Conservation (phyloP, 2,888 invertebrate genomes). For the Eudemis profundana region DNA sequence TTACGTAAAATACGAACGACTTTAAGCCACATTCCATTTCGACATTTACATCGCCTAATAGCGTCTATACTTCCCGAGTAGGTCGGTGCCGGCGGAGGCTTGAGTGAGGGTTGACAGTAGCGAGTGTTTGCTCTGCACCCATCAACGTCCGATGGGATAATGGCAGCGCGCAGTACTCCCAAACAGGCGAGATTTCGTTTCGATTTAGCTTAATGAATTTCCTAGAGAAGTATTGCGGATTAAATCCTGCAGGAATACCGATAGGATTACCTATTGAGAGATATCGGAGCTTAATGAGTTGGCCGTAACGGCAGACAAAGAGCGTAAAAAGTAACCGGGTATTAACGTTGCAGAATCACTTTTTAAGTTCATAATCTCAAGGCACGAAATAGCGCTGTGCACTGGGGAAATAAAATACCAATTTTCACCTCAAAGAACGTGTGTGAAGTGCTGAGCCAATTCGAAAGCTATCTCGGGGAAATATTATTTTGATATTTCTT, state of each 20-base stretch:
- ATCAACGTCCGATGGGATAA: constrained; percentile 74
- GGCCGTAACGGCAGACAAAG: constrained; percentile 19
- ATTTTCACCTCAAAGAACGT: constrained; percentile 72
- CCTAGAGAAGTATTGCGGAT: constrained; percentile 43
- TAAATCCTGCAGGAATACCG: constrained; percentile 35
- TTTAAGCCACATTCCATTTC: constrained; percentile 39
- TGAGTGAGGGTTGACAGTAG: constrained; percentile 54
- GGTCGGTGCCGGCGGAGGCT: constrained; percentile 31
- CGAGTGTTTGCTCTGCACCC: constrained; percentile 74
- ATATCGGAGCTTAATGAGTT: constrained; percentile 26
- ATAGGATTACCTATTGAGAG: constrained; percentile 28
- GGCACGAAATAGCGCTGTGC: constrained; percentile 27
- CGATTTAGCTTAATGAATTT: constrained; percentile 70
- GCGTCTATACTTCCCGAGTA: constrained; percentile 27
- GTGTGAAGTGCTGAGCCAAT: constrained; percentile 58
- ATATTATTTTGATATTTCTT: constrained; percentile 75
- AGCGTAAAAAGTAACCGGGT: background rate
- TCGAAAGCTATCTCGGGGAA: constrained; percentile 63
- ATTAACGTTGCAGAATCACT: constrained; percentile 19
- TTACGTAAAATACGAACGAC: constrained; percentile 30
- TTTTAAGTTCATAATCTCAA: constrained; percentile 29
- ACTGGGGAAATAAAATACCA: constrained; percentile 55
- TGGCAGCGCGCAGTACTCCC: constrained; percentile 63
- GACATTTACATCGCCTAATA: constrained; percentile 39
- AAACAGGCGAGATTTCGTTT: constrained; percentile 56